A percentile compares a stretch with the other conserved stretches of the same genome.
Conservation (phyloP, 2,113 vertebrate species). For the Mobula hypostoma region DNA sequence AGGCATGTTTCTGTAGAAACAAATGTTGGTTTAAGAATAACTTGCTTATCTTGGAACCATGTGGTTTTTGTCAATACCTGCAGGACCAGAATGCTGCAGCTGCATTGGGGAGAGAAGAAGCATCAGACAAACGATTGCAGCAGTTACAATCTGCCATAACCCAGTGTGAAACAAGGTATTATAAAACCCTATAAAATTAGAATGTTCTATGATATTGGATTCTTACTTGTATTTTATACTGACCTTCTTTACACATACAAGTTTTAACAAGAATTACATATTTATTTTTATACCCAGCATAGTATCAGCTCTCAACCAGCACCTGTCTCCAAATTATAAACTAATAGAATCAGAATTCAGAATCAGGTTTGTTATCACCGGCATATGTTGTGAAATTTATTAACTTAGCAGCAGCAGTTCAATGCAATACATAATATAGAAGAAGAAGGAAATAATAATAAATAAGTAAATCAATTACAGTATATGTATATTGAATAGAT, state of each 20-base stretch:
- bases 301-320: not conserved
- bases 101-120: conserved; percentile 68
- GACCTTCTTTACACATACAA: not conserved
- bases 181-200: not conserved
- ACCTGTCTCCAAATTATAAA: not conserved
- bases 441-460: too few species aligned
- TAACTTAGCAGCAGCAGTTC: too few species aligned
- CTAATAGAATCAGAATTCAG: not conserved
- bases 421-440: too few species aligned
- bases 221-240: not conserved
- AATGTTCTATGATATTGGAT: not conserved
- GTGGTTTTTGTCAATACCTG: conserved; percentile 41
- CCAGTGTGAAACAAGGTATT: conserved; percentile 74
- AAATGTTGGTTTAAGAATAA: not conserved
- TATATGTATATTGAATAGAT: too few species aligned
- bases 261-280: not conserved
- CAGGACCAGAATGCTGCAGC: conserved; percentile 70
- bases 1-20: not conserved
- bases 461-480: too few species aligned
- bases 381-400: too few species aligned
- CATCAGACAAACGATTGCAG: conserved; percentile 67
- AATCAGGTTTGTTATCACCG: too few species aligned
- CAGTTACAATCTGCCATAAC: conserved; percentile 69
- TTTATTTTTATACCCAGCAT: not conserved
- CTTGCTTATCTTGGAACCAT: not conserved